phyloP scores from a whole-genome alignment of 2,797 vertebrate genomes.

The Euphonia xanthogaster region DNA sequence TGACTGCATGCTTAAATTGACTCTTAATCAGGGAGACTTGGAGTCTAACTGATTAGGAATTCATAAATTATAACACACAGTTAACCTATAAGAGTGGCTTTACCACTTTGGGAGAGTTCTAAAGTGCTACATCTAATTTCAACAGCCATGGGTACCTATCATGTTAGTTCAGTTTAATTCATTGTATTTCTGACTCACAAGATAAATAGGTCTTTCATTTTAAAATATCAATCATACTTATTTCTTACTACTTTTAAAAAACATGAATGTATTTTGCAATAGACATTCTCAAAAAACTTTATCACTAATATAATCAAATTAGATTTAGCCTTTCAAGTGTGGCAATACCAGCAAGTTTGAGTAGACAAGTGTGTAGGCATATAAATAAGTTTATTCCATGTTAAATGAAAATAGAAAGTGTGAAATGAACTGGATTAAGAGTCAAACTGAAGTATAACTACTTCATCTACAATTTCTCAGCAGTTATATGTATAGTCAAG shows the following conservation, averaged over 20 bases:
- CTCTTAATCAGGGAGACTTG: background rate
- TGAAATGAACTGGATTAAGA: slow-evolving; percentile 1
- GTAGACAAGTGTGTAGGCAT: background rate
- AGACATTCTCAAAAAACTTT: background rate
- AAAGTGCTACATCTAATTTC: background rate
- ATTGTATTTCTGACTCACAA: background rate
- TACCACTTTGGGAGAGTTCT: background rate
- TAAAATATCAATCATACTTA: background rate
- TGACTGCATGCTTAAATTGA: background rate
- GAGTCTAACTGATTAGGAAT: background rate
- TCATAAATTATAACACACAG: background rate
- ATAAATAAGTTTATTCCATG: background rate
- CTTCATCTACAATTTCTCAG: background rate
- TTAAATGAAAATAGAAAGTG: slow-evolving; percentile 5
- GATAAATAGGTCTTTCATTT: background rate
- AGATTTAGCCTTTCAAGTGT: background rate
- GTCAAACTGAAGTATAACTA: background rate
- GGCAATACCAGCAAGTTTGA: background rate
- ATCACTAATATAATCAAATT: background rate
- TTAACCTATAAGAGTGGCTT: background rate
- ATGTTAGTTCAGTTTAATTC: background rate
- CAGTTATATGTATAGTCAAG: background rate
- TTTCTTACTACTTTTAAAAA: background rate
- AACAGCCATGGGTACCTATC: background rate
- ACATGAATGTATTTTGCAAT: background rate